A percentile compares a stretch with the other conserved stretches of the same genome.
phyloP scores from a whole-genome alignment of 1,140 invertebrate genomes.

The Bilobella aurantiaca region DNA sequence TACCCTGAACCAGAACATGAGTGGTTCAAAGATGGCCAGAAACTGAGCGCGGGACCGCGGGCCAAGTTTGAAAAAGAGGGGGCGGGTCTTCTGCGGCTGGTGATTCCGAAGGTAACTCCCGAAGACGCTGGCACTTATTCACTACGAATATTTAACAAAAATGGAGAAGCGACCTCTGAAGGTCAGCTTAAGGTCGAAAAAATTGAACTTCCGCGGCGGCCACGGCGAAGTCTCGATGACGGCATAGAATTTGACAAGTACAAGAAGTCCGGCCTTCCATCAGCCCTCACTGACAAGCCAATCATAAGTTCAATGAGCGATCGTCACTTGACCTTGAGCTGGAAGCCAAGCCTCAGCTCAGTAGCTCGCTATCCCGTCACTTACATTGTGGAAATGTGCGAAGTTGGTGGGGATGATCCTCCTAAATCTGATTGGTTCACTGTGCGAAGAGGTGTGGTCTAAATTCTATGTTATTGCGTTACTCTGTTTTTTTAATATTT shows the following conservation, averaged over 20 bases:
- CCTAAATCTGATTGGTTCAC: slow-evolving; percentile 82
- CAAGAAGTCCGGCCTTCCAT: slow-evolving; percentile 63
- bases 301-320: slow-evolving; percentile 81
- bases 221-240: slow-evolving; percentile 62
- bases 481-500: background rate
- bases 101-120: slow-evolving; percentile 43
- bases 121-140: slow-evolving; percentile 72
- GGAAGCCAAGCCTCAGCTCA: slow-evolving; percentile 68
- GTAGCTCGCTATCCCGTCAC: slow-evolving; percentile 72
- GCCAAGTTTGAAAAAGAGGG: slow-evolving; percentile 70
- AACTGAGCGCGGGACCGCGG: slow-evolving; percentile 65
- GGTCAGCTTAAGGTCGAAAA: slow-evolving; percentile 45
- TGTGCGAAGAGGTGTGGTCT: slow-evolving; percentile 51
- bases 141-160: slow-evolving; percentile 67
- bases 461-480: too few species aligned
- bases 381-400: slow-evolving; percentile 87
- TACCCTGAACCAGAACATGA: slow-evolving; percentile 73
- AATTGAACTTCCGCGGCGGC: slow-evolving; percentile 42
- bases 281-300: slow-evolving; percentile 73
- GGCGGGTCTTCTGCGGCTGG: slow-evolving; percentile 65
- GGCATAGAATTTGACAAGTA: slow-evolving; percentile 74
- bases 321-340: slow-evolving; percentile 69
- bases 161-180: slow-evolving; percentile 70
- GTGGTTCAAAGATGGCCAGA: slow-evolving; percentile 54
- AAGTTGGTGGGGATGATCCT: slow-evolving; percentile 42